Base-by-base conservation (phyloP, 2,888 invertebrate species). In the Plagodis dolabraria region DNA sequence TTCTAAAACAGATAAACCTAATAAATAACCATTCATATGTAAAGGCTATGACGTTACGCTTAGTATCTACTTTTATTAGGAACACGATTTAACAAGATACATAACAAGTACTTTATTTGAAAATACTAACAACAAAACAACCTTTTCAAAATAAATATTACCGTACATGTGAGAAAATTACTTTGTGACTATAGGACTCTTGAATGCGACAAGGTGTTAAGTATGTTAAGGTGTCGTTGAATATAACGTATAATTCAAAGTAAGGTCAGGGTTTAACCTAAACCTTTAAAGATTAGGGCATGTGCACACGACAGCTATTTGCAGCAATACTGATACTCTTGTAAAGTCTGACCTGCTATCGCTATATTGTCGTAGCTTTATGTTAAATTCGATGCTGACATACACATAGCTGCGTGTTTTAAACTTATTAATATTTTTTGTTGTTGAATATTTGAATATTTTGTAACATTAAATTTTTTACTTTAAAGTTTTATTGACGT, bases 221-320 rank as follows among this genome's bases (percentile, higher is more conserved):
- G 35, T 33, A 7, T 36, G 10, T 36, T 47, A 12, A 48, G 43
- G 10, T 40, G 49, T 42, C 22, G 34, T 48, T 60, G 40, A 38
- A 51, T 33, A 51, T 45, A 56, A 45, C 45, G 48, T 56, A 60
- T 60, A 53, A 63, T 57, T 69, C 57, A 68, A 72, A 77, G 75
- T 79, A 80, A 83, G 86, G 85, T 80, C 85, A 77, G 64, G 77
- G 77, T 71, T 74, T 69, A 76, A 81, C 74, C 75, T 81, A 79
- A 79, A 80, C 83, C 84, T 84, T 80, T 82, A 55, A 54, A 59
- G 59, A 65, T 65, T 64, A 65, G 49, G 55, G 55, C 5, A 2
- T 42, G 52, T 46, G 22, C 53, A 60, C 43, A 59, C 36, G 53
- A 53, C 33, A 11, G 10, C 7, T 40, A 44, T 44, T 46, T 11